Evolutionary conservation across 2,113 vertebrate species (phyloP).

Genomic region (Hypanus sabinus): DNA sequence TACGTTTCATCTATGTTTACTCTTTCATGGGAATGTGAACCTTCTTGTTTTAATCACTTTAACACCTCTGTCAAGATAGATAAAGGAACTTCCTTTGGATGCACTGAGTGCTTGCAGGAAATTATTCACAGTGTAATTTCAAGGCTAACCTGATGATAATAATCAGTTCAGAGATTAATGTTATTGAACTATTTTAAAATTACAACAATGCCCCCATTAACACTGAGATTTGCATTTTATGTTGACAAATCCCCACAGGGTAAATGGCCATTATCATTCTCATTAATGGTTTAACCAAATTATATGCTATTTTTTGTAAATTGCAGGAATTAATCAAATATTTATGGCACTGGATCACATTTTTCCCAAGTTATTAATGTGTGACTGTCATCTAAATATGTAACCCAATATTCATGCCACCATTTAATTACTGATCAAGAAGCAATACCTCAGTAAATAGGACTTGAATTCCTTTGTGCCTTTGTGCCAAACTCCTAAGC

Average conservation of each 20-base stretch:
- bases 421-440: slow-evolving; percentile 24
- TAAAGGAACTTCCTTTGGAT: not conserved
- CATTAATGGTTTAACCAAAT: slow-evolving; percentile 27
- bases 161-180: not conserved
- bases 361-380: slow-evolving; percentile 14
- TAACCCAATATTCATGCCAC: not conserved
- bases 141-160: slow-evolving; percentile 25
- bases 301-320: slow-evolving; percentile 26
- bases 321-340: slow-evolving; percentile 34
- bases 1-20: not conserved
- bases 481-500: not conserved
- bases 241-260: not conserved
- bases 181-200: slow-evolving; percentile 16
- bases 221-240: slow-evolving; percentile 19
- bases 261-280: not conserved
- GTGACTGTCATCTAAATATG: slow-evolving; percentile 2
- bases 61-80: not conserved
- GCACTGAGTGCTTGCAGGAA: not conserved
- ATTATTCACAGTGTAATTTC: not conserved
- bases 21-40: not conserved
- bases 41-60: not conserved
- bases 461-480: not conserved
- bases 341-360: slow-evolving; percentile 9
- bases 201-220: not conserved
- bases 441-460: not conserved